phyloP scores from a whole-genome alignment of 2,113 vertebrate genomes.

The Craseonycteris thonglongyai region DNA sequence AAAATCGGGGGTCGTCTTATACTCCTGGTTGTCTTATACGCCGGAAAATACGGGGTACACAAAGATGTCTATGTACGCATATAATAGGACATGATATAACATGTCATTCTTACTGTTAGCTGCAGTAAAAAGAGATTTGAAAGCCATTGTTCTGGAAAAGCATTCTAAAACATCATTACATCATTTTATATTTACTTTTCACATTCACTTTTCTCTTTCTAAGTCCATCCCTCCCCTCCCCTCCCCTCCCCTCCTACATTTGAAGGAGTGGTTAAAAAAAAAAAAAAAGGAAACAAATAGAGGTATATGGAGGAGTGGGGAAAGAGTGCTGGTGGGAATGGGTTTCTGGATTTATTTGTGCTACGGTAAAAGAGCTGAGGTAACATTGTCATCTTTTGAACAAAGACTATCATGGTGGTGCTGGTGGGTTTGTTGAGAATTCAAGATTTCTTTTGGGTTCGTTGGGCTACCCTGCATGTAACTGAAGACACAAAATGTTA shows the following conservation, averaged over 20 bases:
- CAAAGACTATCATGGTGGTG: not conserved
- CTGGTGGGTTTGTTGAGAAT: not conserved
- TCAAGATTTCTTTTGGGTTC: not conserved
- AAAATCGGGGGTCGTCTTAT: no score
- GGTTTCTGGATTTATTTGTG: not conserved
- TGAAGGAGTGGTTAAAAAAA: not conserved
- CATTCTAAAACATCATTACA: not conserved
- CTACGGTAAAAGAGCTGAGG: not conserved
- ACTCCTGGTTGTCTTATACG: no score
- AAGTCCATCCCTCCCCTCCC: no score
- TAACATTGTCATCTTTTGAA: not conserved
- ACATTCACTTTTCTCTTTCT: not conserved
- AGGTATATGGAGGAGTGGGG: not conserved
- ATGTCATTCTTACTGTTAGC: not conserved
- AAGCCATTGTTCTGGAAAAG: not conserved
- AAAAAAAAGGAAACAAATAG: not conserved
- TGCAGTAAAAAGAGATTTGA: not conserved
- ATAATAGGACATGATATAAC: not conserved
- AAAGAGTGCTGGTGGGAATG: not conserved
- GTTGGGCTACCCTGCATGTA: not conserved
- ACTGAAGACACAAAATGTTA: not conserved
- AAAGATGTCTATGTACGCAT: not conserved
- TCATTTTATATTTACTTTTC: not conserved
- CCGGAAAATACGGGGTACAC: no score
- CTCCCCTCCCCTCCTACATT: no score